Conservation (phyloP, 2,888 invertebrate species). For the Eupithecia centaureata region DNA sequence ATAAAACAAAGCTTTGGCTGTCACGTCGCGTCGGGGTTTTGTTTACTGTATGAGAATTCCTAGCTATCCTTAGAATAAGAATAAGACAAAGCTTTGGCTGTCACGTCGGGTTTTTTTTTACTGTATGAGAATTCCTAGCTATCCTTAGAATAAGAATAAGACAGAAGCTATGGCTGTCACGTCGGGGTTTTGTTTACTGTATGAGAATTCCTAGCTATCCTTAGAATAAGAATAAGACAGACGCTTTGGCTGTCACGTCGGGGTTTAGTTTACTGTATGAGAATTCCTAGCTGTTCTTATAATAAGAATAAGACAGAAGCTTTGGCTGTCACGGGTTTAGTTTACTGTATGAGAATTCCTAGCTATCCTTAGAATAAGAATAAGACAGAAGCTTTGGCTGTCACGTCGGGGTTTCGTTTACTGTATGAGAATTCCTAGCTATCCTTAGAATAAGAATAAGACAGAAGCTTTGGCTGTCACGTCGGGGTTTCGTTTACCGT, state of each 20-base stretch:
- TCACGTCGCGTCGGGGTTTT: constrained; percentile 35
- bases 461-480: constrained; percentile 58
- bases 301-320: constrained; percentile 45
- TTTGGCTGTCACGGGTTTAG: constrained; percentile 57
- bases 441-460: neutral
- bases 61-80: neutral
- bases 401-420: too few relatives aligned
- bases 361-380: neutral
- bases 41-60: neutral
- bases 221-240: constrained; percentile 26
- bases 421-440: neutral
- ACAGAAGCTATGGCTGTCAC: constrained; percentile 58
- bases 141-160: neutral
- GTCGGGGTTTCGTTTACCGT: too few relatives aligned
- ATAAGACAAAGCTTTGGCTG: constrained; percentile 56
- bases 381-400: constrained; percentile 66
- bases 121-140: neutral
- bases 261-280: neutral
- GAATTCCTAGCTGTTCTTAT: neutral
- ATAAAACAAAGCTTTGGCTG: constrained; percentile 56
- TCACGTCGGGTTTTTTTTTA: constrained; percentile 29
- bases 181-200: too few relatives aligned
- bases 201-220: neutral
- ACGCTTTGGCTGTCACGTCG: constrained; percentile 57
- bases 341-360: neutral